Conservation (phyloP, 2,888 invertebrate species). For the Drosophila parthenogenetica region DNA sequence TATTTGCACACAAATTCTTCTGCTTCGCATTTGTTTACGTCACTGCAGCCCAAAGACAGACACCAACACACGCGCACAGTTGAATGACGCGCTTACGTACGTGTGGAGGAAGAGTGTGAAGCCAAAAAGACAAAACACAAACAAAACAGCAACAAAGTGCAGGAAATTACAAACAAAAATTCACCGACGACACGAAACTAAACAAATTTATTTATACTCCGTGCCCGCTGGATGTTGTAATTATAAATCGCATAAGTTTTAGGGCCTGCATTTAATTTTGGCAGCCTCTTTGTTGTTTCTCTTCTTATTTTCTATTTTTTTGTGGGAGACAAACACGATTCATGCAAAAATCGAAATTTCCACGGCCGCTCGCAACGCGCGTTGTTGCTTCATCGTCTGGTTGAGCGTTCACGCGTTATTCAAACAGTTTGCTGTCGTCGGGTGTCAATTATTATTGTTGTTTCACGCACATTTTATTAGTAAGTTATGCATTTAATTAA, state of each 20-base stretch:
- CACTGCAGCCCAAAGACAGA: constrained; percentile 42
- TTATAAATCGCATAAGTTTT: constrained; percentile 17
- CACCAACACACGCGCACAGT: constrained; percentile 30
- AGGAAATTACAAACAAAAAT: constrained; percentile 40
- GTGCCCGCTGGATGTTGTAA: constrained; percentile 20
- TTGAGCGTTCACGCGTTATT: constrained; percentile 18
- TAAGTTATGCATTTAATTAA: constrained; percentile 58
- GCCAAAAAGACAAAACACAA: constrained; percentile 58
- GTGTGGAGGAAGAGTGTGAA: constrained; percentile 24
- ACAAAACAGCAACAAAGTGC: constrained; percentile 35
- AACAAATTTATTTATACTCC: constrained; percentile 46
- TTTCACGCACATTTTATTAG: constrained; percentile 51
- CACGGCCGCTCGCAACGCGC: constrained; percentile 59
- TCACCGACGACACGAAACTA: constrained; percentile 21
- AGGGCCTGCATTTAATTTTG: constrained; percentile 38
- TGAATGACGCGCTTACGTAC: constrained; percentile 47
- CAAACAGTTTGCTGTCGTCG: constrained; percentile 26
- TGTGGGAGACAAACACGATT: constrained; percentile 36
- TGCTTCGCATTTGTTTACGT: constrained; percentile 71
- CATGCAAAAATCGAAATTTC: constrained; percentile 74
- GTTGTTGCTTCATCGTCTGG: constrained; percentile 32
- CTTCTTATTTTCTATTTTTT: constrained; percentile 9
- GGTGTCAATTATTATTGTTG: constrained; percentile 38
- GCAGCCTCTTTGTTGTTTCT: constrained; percentile 42
- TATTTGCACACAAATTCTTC: constrained; percentile 47